These are phyloP conservation scores for Drosophila percnosoma DNA, from an alignment of 2,888 invertebrate species.

Conservation along the genomic window DNA sequence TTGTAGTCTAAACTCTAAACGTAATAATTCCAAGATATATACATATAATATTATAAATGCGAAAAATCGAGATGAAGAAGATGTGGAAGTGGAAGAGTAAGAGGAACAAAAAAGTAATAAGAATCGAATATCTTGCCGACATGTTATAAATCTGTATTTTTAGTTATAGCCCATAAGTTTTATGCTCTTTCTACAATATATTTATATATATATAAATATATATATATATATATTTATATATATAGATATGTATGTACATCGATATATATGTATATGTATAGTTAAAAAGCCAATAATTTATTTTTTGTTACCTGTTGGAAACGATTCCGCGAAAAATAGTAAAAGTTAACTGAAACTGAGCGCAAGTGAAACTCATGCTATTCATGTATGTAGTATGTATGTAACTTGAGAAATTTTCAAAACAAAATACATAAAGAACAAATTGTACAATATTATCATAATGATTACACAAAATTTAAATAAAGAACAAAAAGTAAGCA, in stretches of 20 bases:
- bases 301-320: constrained; percentile 80
- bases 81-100: constrained; percentile 1
- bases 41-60: constrained; percentile 34
- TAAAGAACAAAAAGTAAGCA: constrained; percentile 75
- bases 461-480: constrained; percentile 80
- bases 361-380: constrained; percentile 45
- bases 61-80: constrained; percentile 6
- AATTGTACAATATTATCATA: constrained; percentile 79
- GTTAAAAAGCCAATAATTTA: constrained; percentile 76
- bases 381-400: constrained; percentile 39
- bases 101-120: constrained; percentile 44
- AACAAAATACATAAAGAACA: constrained; percentile 51
- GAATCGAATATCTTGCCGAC: constrained; percentile 78
- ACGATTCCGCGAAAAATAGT: constrained; percentile 79
- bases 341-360: constrained; percentile 68
- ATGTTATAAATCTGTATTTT: constrained; percentile 76
- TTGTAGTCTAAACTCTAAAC: constrained; percentile 57
- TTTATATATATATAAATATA: constrained; percentile 28
- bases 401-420: constrained; percentile 69
- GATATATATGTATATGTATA: constrained; percentile 37
- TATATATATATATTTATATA: constrained; percentile 23
- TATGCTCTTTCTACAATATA: constrained; percentile 71
- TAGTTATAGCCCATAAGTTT: constrained; percentile 69
- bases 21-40: constrained; percentile 48
- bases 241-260: constrained; percentile 31